phyloP scores from a whole-genome alignment of 1,140 invertebrate species.

The Belonocnema kinseyi region DNA sequence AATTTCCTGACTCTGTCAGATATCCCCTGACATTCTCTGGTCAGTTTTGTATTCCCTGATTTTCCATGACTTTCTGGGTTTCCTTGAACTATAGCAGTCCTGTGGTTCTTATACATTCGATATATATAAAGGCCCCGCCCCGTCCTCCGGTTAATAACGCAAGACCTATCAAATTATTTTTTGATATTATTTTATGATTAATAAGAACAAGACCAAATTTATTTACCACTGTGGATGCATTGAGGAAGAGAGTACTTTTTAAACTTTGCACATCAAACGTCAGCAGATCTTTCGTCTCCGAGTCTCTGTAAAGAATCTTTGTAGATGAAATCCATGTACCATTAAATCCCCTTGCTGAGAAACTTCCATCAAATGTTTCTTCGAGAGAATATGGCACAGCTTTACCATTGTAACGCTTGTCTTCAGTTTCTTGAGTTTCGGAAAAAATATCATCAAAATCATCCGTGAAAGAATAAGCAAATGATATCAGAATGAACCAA shows the following conservation, averaged over 20 bases:
- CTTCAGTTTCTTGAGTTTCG: constrained; percentile 42
- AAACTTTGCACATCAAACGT: constrained; percentile 56
- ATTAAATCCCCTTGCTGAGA: constrained; percentile 59
- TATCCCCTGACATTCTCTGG: too few relatives aligned
- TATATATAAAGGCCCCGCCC: too few relatives aligned
- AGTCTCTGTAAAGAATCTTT: constrained; percentile 58
- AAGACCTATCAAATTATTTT: too few relatives aligned
- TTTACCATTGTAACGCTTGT: constrained; percentile 44
- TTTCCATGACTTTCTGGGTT: too few relatives aligned
- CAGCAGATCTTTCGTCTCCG: constrained; percentile 44
- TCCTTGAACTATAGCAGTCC: too few relatives aligned
- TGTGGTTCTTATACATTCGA: too few relatives aligned
- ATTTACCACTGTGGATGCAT: constrained; percentile 48
- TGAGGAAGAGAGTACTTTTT: constrained; percentile 44
- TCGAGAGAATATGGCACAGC: constrained; percentile 57
- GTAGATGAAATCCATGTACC: constrained; percentile 66
- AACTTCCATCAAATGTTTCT: constrained; percentile 55
- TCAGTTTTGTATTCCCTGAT: too few relatives aligned
- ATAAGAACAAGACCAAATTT: neutral
- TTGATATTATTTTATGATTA: neutral
- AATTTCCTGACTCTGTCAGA: too few relatives aligned
- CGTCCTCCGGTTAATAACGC: too few relatives aligned
- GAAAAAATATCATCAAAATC: neutral
- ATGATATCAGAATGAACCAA: constrained; percentile 8
- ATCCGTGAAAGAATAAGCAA: neutral